Conservation (phyloP, 2,888 invertebrate species). For the Ernsta delagoae region DNA sequence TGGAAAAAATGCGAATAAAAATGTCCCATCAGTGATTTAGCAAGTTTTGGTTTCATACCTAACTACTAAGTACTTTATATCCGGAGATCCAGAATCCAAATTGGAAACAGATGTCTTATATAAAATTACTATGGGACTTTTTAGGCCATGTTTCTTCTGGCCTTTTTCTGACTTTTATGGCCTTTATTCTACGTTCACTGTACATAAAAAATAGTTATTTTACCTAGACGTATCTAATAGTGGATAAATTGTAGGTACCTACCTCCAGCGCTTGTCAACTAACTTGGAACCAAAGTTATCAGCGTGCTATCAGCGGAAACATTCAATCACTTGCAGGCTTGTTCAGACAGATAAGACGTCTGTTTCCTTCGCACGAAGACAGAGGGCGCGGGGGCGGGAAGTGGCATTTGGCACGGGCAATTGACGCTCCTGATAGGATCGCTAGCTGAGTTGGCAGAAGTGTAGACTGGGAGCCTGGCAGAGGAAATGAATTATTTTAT, state of each 20-base stretch:
- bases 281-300: conserved; percentile 20
- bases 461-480: conserved; percentile 55
- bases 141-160: too few relatives aligned
- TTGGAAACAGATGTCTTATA: too few relatives aligned
- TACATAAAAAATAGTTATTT: too few relatives aligned
- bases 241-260: background rate
- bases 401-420: conserved; percentile 85
- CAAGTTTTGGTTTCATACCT: too few relatives aligned
- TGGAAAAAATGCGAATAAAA: too few relatives aligned
- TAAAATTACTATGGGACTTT: too few relatives aligned
- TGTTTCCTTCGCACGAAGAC: conserved; percentile 47
- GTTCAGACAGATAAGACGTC: conserved; percentile 69
- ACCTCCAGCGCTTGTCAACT: background rate
- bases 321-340: conserved; percentile 73
- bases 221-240: too few relatives aligned
- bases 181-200: too few relatives aligned
- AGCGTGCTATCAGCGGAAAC: conserved; percentile 76
- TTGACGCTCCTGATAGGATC: conserved; percentile 85
- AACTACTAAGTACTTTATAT: too few relatives aligned
- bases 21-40: too few relatives aligned
- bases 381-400: conserved; percentile 56
- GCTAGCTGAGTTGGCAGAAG: conserved; percentile 79
- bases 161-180: too few relatives aligned
- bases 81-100: too few relatives aligned
- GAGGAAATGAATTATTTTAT: background rate